phyloP scores from a whole-genome alignment of 1,140 invertebrate genomes.

The Bombus waltoni region DNA sequence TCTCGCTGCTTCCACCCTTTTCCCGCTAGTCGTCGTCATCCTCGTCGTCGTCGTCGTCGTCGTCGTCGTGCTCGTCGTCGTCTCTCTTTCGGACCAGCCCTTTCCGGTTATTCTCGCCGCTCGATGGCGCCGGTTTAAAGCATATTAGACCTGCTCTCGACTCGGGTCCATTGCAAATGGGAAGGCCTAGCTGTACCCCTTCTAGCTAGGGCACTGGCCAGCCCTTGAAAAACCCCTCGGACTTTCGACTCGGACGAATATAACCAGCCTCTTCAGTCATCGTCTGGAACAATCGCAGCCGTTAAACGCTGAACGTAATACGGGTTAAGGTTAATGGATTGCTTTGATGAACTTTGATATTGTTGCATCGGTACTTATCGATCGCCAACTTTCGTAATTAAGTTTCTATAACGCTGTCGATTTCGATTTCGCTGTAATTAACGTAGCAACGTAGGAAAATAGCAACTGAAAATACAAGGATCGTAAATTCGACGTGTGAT shows the following conservation, averaged over 20 bases:
- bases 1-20: neutral
- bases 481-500: no score
- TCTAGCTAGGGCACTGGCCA: slow-evolving; percentile 53
- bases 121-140: slow-evolving; percentile 66
- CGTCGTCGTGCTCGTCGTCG: slow-evolving; percentile 9
- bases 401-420: neutral
- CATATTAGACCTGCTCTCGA: slow-evolving; percentile 73
- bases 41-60: slow-evolving; percentile 6
- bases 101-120: slow-evolving; percentile 36
- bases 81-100: slow-evolving; percentile 1
- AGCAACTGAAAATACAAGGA: neutral
- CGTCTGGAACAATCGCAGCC: slow-evolving; percentile 32
- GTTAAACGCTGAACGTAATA: slow-evolving; percentile 14
- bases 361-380: neutral
- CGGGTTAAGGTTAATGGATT: slow-evolving; percentile 42
- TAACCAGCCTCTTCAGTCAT: slow-evolving; percentile 16
- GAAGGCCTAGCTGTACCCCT: slow-evolving; percentile 53
- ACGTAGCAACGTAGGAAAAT: no score
- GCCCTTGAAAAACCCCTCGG: slow-evolving; percentile 60
- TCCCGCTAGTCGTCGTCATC: neutral
- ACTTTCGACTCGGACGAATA: slow-evolving; percentile 55
- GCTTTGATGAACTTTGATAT: slow-evolving; percentile 11
- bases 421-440: neutral
- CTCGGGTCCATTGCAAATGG: slow-evolving; percentile 66
- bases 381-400: no score